phyloP scores from a whole-genome alignment of 2,888 invertebrate genomes.

The Cybosia mesomella region DNA sequence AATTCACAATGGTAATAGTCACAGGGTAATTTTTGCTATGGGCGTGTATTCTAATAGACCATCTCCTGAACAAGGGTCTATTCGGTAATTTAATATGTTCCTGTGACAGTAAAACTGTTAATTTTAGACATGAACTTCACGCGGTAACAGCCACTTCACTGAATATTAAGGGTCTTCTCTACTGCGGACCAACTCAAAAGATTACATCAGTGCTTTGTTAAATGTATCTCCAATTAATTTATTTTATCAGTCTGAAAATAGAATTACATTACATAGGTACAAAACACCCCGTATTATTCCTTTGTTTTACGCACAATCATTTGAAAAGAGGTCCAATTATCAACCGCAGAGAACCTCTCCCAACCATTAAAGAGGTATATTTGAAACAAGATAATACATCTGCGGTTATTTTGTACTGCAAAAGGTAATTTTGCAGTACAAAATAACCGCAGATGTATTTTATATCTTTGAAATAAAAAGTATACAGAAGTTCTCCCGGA shows the following conservation, averaged over 20 bases:
- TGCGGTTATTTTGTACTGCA: conserved; percentile 18
- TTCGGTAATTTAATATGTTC: no score
- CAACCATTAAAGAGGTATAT: conserved; percentile 10
- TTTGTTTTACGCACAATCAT: conserved; percentile 8
- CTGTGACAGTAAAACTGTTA: no score
- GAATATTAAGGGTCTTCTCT: background rate
- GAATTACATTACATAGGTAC: conserved; percentile 10
- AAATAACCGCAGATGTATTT: conserved; percentile 18
- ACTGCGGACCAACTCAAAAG: background rate
- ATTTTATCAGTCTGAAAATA: conserved; percentile 5
- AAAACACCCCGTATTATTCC: conserved; percentile 3
- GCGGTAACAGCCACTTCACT: no score
- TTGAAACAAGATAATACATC: conserved; percentile 11
- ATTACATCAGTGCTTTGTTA: background rate
- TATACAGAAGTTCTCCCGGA: background rate
- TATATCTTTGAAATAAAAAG: conserved; percentile 3
- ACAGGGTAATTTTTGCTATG: no score
- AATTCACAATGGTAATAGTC: no score
- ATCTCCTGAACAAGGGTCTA: no score
- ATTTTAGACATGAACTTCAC: no score
- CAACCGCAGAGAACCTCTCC: conserved; percentile 9
- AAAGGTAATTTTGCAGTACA: conserved; percentile 18
- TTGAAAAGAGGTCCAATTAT: conserved; percentile 10
- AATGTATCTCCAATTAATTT: background rate
- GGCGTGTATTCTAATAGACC: no score